Evolutionary conservation across 2,797 vertebrate genomes (phyloP), one percentile per base, ranked within the genome.

Genomic region (Coranthus polyacanthus): DNA sequence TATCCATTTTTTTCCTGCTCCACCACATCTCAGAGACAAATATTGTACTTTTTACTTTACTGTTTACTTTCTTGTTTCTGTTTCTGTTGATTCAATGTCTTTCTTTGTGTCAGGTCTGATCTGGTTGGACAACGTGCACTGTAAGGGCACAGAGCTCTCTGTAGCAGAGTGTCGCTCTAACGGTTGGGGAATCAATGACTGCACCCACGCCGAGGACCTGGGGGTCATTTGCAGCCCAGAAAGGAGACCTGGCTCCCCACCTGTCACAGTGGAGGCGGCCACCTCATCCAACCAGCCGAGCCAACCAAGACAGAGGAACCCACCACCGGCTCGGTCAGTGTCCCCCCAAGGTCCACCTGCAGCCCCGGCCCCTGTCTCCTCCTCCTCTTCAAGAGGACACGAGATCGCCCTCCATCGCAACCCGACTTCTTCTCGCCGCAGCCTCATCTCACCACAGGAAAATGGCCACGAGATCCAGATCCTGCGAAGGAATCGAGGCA

Each of bases 61-160:
- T 3, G 17, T 68, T 36, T 55, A n/a, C n/a, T n/a, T n/a, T n/a
- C n/a, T n/a, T n/a, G n/a, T n/a, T 16, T 39, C 32, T 3, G 17
- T 68, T 36, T 55, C 17, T 52, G 4, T 18, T 39, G 12, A 42
- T 45, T 75, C 4, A 12, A 3, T 45, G 4, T 77, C 17, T 81
- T 60, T 64, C 21, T 72, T 61, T 11, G 11, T 62, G 3, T 26
- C 52, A 96, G 98, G 98, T 39, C 88, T 93, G 51, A 97, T 99
- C 90, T 99, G 98, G 98, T 72, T 99, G 90, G 98, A 99, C 82
- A 99, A 98, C 0, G 95, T 99, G 54, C 92, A 44, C 39, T 99
- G 98, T 49, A 75, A 29, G 2, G 98, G 98, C 56, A 90, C 91
- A 0, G 98, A 99, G 78, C 43, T 22, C 38, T 96, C 95, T 0